Base-by-base conservation (phyloP, 2,888 invertebrate genomes). In the Acronicta aceris region DNA sequence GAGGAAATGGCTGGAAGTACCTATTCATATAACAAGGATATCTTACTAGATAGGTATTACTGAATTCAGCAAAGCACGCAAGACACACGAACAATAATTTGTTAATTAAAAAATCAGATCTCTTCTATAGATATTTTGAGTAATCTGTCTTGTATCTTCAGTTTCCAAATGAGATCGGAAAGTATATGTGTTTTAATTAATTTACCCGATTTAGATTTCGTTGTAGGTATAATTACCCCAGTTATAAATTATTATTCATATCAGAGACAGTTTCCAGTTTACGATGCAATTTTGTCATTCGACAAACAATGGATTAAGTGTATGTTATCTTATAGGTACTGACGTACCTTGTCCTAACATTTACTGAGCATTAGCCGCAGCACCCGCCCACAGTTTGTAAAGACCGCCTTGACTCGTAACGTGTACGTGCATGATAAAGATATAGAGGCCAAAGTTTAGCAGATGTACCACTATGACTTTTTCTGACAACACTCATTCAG, bases 401-500 rank as follows among this genome's bases (percentile, higher is more conserved):
- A 75, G 63, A 56, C 51, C 41, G 59, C 41, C 16, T 15, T 59
- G 53, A 61, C 46, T 56, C 68, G 67, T 68, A 62, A 72, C 63
- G 74, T 60, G 55, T 56, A 63, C 54, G 62, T 48, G 6, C 45
- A 56, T 54, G 76, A 81, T 81, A 79, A 71, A 71, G 81, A 82
- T 83, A 82, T 69, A 72, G 61, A 81, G 87, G 86, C 64, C 86
- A 86, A 83, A 88, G 85, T 82, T 82, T 79, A 83, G 47, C 58
- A 64, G 50, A 77, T 73, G 67, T 82, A 82, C 85, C 81, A 66
- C 65, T 67, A 62, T 78, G 79, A 84, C 81, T 87, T 89, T 86
- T 89, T 84, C 78, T 85, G 80, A 83, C 79, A 81, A 76, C 78
- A 74, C 79, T 79, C 76, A 81, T 79, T 83, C 71, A 74, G 65